These are phyloP conservation scores for Gallinago media DNA, from an alignment of 2,113 vertebrate species.

Conservation along the genomic window DNA sequence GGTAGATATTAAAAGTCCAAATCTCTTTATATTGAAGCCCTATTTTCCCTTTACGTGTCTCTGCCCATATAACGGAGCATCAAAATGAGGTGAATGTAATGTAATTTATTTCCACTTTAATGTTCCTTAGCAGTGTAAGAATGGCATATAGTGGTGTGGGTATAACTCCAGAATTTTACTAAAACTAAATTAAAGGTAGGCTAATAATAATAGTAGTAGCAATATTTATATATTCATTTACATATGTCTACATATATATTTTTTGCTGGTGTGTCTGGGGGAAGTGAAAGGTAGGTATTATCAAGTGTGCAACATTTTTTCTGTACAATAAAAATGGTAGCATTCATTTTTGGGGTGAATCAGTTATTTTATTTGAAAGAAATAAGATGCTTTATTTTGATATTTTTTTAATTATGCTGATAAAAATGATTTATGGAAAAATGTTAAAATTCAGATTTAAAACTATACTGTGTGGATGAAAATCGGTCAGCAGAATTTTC, in stretches of 20 bases:
- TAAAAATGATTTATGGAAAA: neutral
- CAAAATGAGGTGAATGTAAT: neutral
- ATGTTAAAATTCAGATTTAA: neutral
- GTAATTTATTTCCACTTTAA: neutral
- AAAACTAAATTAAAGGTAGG: neutral
- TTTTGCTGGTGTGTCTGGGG: neutral
- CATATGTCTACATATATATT: neutral
- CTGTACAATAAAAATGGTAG: neutral
- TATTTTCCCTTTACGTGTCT: neutral
- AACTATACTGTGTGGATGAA: neutral
- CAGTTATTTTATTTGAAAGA: neutral
- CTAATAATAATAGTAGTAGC: neutral
- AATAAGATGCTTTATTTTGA: neutral
- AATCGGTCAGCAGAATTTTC: neutral
- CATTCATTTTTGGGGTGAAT: neutral
- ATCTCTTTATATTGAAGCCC: neutral
- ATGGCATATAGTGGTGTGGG: neutral
- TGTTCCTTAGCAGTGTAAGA: neutral
- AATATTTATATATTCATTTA: neutral
- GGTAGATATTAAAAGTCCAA: slow-evolving; percentile 27
- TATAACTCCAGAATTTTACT: neutral
- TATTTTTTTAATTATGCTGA: neutral
- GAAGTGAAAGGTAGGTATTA: neutral
- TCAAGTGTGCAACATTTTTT: neutral
- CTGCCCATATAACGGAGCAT: neutral